Evolutionary conservation across 2,113 vertebrate genomes (phyloP).

Genomic region (Galemys pyrenaicus): DNA sequence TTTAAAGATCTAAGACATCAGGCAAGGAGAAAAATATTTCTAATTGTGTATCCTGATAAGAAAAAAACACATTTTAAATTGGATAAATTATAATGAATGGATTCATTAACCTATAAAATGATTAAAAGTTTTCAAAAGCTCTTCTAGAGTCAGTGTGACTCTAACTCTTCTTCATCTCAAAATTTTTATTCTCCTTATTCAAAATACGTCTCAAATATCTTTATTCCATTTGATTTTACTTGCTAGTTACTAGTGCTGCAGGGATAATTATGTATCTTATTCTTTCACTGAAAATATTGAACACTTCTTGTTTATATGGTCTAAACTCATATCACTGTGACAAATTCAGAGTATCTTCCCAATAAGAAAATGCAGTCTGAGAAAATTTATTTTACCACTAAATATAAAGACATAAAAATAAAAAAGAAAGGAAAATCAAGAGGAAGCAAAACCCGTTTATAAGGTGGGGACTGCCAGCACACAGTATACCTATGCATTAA

Average conservation of each 20-base stretch:
- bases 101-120: background rate
- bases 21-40: background rate
- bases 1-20: background rate
- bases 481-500: constrained; percentile 10
- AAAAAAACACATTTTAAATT: background rate
- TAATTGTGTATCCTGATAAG: too few relatives aligned
- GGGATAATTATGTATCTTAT: background rate
- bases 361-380: background rate
- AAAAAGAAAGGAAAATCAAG: background rate
- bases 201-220: background rate
- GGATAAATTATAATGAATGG: background rate
- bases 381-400: background rate
- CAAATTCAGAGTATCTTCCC: background rate
- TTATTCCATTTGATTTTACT: background rate
- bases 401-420: background rate
- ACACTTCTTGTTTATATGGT: background rate
- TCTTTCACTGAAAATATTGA: background rate
- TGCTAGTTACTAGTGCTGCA: background rate
- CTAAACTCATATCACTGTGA: background rate
- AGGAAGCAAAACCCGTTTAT: background rate
- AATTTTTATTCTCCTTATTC: background rate
- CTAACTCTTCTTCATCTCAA: background rate
- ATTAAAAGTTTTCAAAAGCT: background rate
- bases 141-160: background rate
- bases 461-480: background rate